phyloP scores from a whole-genome alignment of 1,140 invertebrate species.

The Magallana angulata region DNA sequence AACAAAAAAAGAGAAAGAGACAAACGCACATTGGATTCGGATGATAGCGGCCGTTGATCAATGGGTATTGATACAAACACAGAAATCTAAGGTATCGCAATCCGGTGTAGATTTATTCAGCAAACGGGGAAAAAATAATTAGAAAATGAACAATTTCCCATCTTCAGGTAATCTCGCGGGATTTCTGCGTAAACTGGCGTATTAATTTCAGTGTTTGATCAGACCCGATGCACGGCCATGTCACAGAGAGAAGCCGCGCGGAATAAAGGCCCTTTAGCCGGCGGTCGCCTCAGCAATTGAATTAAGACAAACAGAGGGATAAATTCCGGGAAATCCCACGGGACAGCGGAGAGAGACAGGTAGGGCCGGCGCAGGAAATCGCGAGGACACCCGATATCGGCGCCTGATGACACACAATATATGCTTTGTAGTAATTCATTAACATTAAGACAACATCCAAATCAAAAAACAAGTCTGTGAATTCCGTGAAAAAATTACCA shows the following conservation, averaged over 20 bases:
- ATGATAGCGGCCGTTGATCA: neutral
- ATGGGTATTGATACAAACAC: neutral
- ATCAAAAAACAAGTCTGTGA: too few species aligned
- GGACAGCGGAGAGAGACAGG: neutral
- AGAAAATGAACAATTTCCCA: constrained; percentile 38
- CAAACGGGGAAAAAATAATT: constrained; percentile 34
- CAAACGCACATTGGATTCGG: neutral
- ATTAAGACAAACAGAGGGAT: constrained; percentile 15
- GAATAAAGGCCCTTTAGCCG: constrained; percentile 35
- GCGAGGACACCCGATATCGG: neutral
- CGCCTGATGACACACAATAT: neutral
- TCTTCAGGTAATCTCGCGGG: constrained; percentile 26
- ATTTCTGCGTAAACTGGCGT: neutral
- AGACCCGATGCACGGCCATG: neutral
- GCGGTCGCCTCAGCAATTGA: constrained; percentile 18
- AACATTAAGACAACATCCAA: too few species aligned
- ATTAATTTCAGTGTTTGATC: constrained; percentile 30
- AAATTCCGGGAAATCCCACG: neutral
- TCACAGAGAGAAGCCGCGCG: neutral
- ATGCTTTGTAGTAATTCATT: too few species aligned
- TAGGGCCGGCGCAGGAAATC: neutral
- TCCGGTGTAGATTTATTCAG: constrained; percentile 6
- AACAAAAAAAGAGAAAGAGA: neutral
- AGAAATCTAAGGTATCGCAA: constrained; percentile 27
- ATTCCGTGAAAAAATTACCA: too few species aligned